Percentiles rank a stretch among this genome's conserved stretches.
phyloP scores from a whole-genome alignment of 23 tunicate genomes.

The Aplidium turbinatum region DNA sequence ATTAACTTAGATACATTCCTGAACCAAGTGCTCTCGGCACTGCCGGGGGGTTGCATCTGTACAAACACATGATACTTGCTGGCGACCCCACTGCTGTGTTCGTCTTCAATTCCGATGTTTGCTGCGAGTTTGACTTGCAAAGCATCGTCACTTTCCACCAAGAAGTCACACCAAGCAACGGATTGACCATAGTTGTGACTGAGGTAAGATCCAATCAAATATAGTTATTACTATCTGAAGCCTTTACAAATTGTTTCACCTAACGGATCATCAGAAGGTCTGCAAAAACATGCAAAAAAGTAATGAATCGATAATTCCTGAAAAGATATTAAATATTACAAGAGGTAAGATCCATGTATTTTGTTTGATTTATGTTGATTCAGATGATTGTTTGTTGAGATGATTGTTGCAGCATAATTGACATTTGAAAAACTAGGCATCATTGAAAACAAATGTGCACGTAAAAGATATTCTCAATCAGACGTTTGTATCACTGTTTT shows the following conservation, averaged over 20 bases:
- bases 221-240: no score
- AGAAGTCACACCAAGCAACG: constrained; percentile 38
- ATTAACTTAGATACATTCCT: constrained; percentile 75
- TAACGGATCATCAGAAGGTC: no score
- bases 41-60: constrained; percentile 90
- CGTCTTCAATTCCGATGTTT: constrained; percentile 92
- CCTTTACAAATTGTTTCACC: no score
- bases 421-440: no score
- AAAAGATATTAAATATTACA: background rate
- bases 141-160: constrained; percentile 69
- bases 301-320: no score
- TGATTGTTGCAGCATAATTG: no score
- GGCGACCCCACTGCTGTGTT: constrained; percentile 64
- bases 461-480: no score
- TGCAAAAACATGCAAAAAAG: no score
- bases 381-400: no score
- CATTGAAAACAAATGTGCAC: no score
- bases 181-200: constrained; percentile 81
- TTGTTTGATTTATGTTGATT: background rate
- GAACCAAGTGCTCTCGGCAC: constrained; percentile 85
- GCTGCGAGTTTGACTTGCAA: constrained; percentile 73
- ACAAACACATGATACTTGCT: constrained; percentile 78
- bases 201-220: constrained; percentile 33
- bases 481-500: no score
- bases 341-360: background rate